These are phyloP conservation scores for Eupeodes luniger DNA, from an alignment of 2,888 invertebrate genomes.

Conservation along the genomic window DNA sequence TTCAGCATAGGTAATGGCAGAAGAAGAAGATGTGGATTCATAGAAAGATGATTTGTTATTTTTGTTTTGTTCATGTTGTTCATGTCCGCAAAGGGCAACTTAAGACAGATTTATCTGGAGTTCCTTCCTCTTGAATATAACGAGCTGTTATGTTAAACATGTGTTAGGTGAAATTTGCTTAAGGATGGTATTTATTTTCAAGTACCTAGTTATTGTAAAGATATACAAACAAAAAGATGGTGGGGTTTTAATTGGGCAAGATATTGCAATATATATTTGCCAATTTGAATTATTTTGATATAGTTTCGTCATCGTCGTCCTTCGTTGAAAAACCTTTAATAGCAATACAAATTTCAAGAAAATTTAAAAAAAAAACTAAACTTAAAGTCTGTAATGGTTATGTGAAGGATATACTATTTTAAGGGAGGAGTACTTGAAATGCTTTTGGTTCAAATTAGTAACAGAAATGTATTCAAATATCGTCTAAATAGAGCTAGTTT, in stretches of 20 bases:
- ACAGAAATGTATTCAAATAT: too few relatives aligned
- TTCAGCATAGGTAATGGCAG: neutral
- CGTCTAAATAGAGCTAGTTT: too few relatives aligned
- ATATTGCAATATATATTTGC: neutral
- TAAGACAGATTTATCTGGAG: slow-evolving; percentile 34
- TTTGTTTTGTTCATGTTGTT: slow-evolving; percentile 45
- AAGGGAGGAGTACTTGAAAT: too few relatives aligned
- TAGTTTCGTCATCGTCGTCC: neutral
- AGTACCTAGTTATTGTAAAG: slow-evolving; percentile 38
- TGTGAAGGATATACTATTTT: too few relatives aligned
- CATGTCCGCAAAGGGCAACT: slow-evolving; percentile 58
- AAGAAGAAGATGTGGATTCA: slow-evolving; percentile 48
- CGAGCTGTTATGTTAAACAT: slow-evolving; percentile 52
- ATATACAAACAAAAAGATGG: neutral
- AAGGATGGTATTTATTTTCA: slow-evolving; percentile 40
- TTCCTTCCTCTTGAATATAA: slow-evolving; percentile 45
- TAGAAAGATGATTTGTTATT: slow-evolving; percentile 59
- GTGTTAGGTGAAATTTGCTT: slow-evolving; percentile 52
- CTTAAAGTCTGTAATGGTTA: too few relatives aligned
- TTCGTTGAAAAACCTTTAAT: neutral
- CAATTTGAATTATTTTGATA: slow-evolving; percentile 34
- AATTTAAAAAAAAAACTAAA: too few relatives aligned
- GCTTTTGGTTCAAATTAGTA: too few relatives aligned
- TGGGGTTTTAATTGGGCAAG: slow-evolving; percentile 14
- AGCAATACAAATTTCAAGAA: neutral